A percentile compares a stretch with the other conserved stretches of the same genome.
phyloP scores from a whole-genome alignment of 2,113 vertebrate genomes.

The Myodes glareolus region DNA sequence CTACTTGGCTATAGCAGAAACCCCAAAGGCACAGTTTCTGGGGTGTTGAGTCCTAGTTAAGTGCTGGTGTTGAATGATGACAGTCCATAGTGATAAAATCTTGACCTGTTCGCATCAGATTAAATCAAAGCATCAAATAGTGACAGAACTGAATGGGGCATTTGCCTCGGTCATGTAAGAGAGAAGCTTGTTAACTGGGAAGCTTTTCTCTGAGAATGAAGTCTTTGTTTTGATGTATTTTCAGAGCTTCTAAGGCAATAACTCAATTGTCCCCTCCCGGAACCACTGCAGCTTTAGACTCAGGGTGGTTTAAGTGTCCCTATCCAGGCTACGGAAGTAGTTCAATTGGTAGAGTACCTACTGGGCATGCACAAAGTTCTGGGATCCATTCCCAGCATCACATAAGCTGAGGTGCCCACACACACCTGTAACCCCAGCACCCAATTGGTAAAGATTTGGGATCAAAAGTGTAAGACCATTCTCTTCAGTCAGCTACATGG shows the following conservation, averaged over 20 bases:
- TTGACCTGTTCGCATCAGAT: slow-evolving; percentile 28
- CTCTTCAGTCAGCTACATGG: background rate
- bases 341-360: background rate
- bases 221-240: background rate
- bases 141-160: background rate
- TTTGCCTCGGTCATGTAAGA: background rate
- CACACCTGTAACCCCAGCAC: background rate
- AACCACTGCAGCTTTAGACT: background rate
- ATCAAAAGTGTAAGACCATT: background rate
- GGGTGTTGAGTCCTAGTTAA: slow-evolving; percentile 18
- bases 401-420: no score
- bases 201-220: background rate
- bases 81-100: background rate
- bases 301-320: background rate
- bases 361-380: background rate
- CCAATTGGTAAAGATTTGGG: background rate
- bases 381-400: background rate
- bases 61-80: background rate
- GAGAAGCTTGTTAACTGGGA: background rate
- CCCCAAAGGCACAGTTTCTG: background rate
- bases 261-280: background rate
- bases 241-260: background rate
- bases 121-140: slow-evolving; percentile 29
- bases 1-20: slow-evolving; percentile 28
- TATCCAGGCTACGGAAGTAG: background rate